Evolutionary conservation across 2,888 invertebrate genomes (phyloP).

Genomic region (Agrilus biguttatus): DNA sequence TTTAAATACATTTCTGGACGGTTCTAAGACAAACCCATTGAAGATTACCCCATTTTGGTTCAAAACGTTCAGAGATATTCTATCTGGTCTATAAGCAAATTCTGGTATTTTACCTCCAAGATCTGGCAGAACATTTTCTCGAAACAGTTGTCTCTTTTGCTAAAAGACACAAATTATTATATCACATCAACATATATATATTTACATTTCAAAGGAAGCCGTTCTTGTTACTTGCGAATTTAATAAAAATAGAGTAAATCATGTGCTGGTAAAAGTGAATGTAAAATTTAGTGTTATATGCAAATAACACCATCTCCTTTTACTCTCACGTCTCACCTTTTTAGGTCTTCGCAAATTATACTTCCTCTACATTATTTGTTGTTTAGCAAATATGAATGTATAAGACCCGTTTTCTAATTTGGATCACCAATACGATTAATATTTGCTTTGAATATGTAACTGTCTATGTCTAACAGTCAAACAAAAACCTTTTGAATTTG

Average conservation of each 20-base stretch:
- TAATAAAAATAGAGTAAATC: background rate
- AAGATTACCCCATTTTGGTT: slow-evolving; percentile 47
- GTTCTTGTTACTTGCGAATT: background rate
- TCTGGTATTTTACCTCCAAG: slow-evolving; percentile 50
- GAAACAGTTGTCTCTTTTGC: slow-evolving; percentile 47
- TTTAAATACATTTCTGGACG: slow-evolving; percentile 19
- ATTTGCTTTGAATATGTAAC: too few relatives aligned
- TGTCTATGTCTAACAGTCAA: too few relatives aligned
- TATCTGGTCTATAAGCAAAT: slow-evolving; percentile 43
- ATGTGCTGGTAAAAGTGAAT: background rate
- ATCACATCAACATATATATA: background rate
- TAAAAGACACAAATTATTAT: slow-evolving; percentile 13
- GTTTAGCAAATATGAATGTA: too few relatives aligned
- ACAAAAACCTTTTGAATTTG: too few relatives aligned
- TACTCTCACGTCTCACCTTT: too few relatives aligned
- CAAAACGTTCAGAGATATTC: slow-evolving; percentile 41
- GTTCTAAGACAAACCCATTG: slow-evolving; percentile 42
- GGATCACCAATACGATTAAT: too few relatives aligned
- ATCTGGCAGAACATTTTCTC: slow-evolving; percentile 45
- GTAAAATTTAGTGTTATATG: background rate
- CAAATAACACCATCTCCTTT: too few relatives aligned
- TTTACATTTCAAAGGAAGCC: background rate
- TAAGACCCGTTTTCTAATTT: too few relatives aligned
- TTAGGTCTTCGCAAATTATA: too few relatives aligned
- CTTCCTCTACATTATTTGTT: too few relatives aligned